These are phyloP conservation scores for Cossypha dichroa DNA, from an alignment of 2,797 vertebrate genomes.

Conservation along the genomic window DNA sequence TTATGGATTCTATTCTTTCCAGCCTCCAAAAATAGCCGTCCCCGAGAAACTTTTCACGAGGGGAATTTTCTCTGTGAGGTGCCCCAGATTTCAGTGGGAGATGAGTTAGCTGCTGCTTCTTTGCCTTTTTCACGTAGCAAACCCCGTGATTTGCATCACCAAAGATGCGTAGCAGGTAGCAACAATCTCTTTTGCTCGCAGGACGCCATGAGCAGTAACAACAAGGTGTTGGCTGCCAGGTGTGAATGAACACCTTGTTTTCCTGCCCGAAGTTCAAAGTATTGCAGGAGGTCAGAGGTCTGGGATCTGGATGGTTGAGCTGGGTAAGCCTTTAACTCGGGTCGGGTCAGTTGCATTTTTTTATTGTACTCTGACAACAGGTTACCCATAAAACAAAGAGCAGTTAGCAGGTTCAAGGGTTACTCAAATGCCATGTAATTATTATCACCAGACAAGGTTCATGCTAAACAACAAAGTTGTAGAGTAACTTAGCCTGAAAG, in stretches of 20 bases:
- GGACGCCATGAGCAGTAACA: neutral
- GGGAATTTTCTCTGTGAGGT: neutral
- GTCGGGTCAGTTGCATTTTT: neutral
- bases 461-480: neutral
- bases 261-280: neutral
- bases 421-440: neutral
- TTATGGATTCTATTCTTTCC: neutral
- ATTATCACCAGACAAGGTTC: neutral
- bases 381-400: neutral
- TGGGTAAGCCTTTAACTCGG: neutral
- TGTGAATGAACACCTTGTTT: neutral
- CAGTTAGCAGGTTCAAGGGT: neutral
- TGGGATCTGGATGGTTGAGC: neutral
- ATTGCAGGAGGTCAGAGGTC: neutral
- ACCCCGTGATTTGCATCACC: accelerated
- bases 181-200: accelerated
- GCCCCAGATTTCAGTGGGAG: neutral
- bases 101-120: neutral
- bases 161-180: accelerated
- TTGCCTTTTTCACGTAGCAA: neutral
- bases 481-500: neutral
- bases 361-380: accelerated
- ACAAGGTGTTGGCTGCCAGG: neutral
- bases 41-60: neutral
- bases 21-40: neutral